A percentile compares a stretch with the other conserved stretches of the same genome.
phyloP scores from a whole-genome alignment of 2,113 vertebrate species.

The Chaetura pelagica region DNA sequence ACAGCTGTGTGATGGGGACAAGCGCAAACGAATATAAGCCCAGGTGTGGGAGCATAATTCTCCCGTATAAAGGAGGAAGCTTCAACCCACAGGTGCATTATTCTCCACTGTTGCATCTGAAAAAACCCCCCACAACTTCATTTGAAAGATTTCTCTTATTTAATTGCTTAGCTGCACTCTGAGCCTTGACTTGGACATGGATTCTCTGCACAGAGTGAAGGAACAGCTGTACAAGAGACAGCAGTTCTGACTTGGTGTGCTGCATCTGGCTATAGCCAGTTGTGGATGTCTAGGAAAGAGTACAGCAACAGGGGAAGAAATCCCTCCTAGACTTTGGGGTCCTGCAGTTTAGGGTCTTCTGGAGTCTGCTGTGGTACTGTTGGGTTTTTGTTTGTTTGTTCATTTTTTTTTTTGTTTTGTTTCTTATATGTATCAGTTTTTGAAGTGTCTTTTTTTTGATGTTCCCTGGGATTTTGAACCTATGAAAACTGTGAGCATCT shows the following conservation, averaged over 20 bases:
- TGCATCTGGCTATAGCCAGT: not conserved
- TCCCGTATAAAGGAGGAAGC: not conserved
- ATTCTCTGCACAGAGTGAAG: not conserved
- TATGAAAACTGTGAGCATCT: rapidly evolving
- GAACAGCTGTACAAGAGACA: not conserved
- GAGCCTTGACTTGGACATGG: not conserved
- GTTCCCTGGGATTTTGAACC: not conserved
- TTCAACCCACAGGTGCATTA: not conserved
- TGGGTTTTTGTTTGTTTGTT: not conserved
- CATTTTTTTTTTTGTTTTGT: not conserved
- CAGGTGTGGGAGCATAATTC: constrained; percentile 49
- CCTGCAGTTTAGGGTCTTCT: not conserved
- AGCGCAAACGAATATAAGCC: constrained; percentile 31
- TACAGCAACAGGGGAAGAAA: not conserved
- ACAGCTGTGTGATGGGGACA: constrained; percentile 57
- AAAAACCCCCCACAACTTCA: not conserved
- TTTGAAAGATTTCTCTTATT: constrained; percentile 24
- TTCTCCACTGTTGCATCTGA: constrained; percentile 10
- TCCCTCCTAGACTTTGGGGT: not conserved
- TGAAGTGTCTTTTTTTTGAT: not conserved
- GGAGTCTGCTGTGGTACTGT: not conserved
- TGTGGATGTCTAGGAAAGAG: not conserved
- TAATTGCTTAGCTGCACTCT: constrained; percentile 5
- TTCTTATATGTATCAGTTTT: not conserved
- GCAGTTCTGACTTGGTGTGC: not conserved